Evolutionary conservation across 2,113 vertebrate genomes (phyloP).

Genomic region (Vidua macroura): DNA sequence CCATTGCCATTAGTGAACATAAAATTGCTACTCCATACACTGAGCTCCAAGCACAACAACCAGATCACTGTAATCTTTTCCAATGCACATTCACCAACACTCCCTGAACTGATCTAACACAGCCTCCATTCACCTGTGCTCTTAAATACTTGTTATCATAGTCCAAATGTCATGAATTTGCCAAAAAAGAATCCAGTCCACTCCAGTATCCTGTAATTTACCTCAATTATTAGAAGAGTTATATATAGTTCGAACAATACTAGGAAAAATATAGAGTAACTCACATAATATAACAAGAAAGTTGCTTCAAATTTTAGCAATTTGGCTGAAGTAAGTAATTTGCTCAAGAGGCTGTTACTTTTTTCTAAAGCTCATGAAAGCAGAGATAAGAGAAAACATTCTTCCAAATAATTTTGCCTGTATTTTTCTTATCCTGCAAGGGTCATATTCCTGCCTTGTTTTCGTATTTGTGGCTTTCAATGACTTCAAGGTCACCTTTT

Average conservation of each 20-base stretch:
- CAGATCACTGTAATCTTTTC: not conserved
- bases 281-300: not conserved
- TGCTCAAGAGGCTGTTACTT: not conserved
- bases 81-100: not conserved
- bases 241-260: not conserved
- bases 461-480: not conserved
- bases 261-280: not conserved
- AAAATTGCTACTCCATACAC: conserved; percentile 1
- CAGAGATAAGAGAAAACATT: not conserved
- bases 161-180: not conserved
- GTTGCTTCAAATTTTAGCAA: not conserved
- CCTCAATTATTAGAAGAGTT: not conserved
- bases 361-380: not conserved
- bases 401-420: not conserved
- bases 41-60: not conserved
- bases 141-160: not conserved
- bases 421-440: not conserved
- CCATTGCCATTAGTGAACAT: conserved; percentile 6
- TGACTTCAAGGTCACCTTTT: conserved; percentile 1
- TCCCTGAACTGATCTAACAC: not conserved
- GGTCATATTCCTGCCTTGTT: not conserved
- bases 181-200: not conserved
- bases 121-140: not conserved
- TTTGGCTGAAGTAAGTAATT: not conserved
- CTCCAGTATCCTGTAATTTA: not conserved